Base-by-base conservation (phyloP, 2,888 invertebrate species). In the Marronus borbonicus region DNA sequence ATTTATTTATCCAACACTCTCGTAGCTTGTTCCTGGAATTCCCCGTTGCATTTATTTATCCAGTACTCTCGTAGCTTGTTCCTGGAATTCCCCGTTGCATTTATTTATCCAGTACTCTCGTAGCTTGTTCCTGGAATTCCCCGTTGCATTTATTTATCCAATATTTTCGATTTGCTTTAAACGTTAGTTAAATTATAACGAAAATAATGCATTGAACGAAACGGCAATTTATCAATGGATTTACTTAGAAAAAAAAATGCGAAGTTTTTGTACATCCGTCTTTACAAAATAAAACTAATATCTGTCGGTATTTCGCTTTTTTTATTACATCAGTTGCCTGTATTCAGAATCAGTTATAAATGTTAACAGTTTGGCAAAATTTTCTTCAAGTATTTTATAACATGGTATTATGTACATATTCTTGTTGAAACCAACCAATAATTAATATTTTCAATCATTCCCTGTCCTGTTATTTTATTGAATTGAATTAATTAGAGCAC, bases 311-410 rank as follows among this genome's bases (percentile, higher is more conserved):
- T 78, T 81, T 81, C 79, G 81, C 80, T 78, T 76, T 81, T 28
- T 81, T 81, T 80, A 81, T 80, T 81, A 72, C 79, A 80, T 81
- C 81, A 81, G 79, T 81, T 81, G 80, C 81, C 81, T 81, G 81
- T 76, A 79, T 81, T 76, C 76, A 69, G 77, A 80, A 76, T 78
- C 75, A 72, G 78, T 81, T 80, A 80, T 78, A 81, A 81, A 80
- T 78, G 79, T 81, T 80, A 80, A 80, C 80, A 80, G 77, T 81
- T 81, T 81, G 81, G 81, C 81, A 81, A 78, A 80, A 78, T 69
- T 64, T 49, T 79, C 76, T 81, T 78, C 77, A 74, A 79, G 77
- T 77, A 79, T 77, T 76, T 79, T 64, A 65, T 70, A 77, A 78
- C 78, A 79, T 79, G 76, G 58, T 74, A 74, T 74, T 77, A 77